Evolutionary conservation across 2,113 vertebrate genomes (phyloP), one percentile per base, ranked within the genome.

Genomic region (Dasyprocta punctata): DNA sequence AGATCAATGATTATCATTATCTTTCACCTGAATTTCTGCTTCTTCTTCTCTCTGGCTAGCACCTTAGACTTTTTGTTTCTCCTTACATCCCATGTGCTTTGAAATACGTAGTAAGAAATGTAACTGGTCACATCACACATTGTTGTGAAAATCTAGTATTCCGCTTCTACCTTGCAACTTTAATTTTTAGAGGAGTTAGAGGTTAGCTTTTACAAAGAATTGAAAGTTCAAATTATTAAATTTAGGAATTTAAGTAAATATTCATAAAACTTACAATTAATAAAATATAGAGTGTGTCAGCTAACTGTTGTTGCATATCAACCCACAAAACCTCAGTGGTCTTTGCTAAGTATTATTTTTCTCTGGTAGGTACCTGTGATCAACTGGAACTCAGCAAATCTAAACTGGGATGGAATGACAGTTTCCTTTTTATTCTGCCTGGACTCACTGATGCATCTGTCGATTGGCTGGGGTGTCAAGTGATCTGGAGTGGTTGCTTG

Each of bases 151-250:
- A 24, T 41, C 38, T 26, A 67, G 2, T 33, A 44, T 47, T 94
- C 93, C 82, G 38, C 10, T 92, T 93, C 58, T 77, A 7, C 38
- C 20, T 44, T 44, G 30, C 14, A 88, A 78, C 7, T 95, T 94
- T 73, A 84, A 85, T 88, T 95, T 89, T 16, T 89, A 92, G 60
- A 86, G 12, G 33, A 56, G 44, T 78, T 92, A 61, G 30, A 96
- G 84, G 24, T 60, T 84, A 60, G 3, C 28, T 90, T 89, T 88
- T 52, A 47, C 26, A 49, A 86, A 92, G 24, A 49, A 78, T 80
- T 20, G 71, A 33, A 44, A 58, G 85, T 69, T 24, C 38, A 44
- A 92, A 49, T 49, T 49, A 71, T 49, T 77, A 93, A 22, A 75
- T 38, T 38, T 61, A 38, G 36, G 7, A 87, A 63, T 87, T 69